Evolutionary conservation across 2,888 invertebrate species (phyloP), one percentile per base, ranked within the genome.

Genomic region (Microctonus hyperodae): DNA sequence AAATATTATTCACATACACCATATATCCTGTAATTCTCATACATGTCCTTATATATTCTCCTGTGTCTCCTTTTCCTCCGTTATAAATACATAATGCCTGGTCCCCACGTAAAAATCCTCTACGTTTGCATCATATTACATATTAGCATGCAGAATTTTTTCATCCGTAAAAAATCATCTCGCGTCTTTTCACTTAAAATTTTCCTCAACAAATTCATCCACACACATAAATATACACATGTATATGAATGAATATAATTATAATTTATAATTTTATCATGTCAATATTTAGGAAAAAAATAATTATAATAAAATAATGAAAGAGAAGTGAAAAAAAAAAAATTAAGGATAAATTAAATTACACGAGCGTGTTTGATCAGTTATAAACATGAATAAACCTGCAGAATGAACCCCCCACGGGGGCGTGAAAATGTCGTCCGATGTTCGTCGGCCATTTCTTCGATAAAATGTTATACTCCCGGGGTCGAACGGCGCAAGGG

Each of bases 371-470:
- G n/a, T n/a, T n/a, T n/a, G n/a, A n/a, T n/a, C n/a, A n/a, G n/a
- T n/a, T n/a, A n/a, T n/a, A n/a, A n/a, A n/a, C n/a, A n/a, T 44
- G 44, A 44, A 44, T 44, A 44, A 44, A 44, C 4, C 7, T 44
- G 16, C 16, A 6, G 3, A 44, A 7, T 44, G 44, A 5, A 5
- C 4, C 16, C 16, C 44, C 44, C 69, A 55, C 55, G 64, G 58
- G 63, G 61, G 73, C 73, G 70, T 72, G 74, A 77, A 78, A 78
- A 77, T 73, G 77, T 78, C 79, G 75, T 75, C 73, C 71, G 73
- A 71, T 72, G 75, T 77, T 76, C 80, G 78, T 76, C 81, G 79
- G 82, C 83, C 83, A 83, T 83, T 83, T 81, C 82, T 83, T 82
- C 81, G 82, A 83, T 80, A 79, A 82, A 79, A 79, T 78, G 79